phyloP scores from a whole-genome alignment of 1,140 invertebrate species.

The Drosophila ironensis region DNA sequence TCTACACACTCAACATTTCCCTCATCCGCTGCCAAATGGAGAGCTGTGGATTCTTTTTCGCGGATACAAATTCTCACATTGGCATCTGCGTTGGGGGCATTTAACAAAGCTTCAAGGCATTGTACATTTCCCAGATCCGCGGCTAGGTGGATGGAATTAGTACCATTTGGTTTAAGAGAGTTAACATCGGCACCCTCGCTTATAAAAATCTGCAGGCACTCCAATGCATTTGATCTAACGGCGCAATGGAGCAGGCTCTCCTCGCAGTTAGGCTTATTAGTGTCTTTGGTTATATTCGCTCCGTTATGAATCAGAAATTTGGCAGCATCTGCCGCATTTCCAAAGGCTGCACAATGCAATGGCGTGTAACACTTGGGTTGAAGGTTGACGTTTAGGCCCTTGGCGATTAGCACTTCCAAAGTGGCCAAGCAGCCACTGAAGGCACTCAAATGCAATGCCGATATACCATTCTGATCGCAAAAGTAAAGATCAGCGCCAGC shows the following conservation, averaged over 20 bases:
- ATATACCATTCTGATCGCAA: constrained; percentile 87
- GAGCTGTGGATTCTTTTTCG: constrained; percentile 87
- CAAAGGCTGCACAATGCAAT: constrained; percentile 91
- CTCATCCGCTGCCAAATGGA: constrained; percentile 91
- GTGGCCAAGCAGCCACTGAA: constrained; percentile 89
- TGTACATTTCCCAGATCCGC: constrained; percentile 88
- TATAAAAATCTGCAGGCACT: constrained; percentile 88
- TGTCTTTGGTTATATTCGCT: constrained; percentile 83
- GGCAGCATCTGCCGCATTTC: constrained; percentile 88
- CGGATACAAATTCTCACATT: constrained; percentile 85
- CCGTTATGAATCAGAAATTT: constrained; percentile 87
- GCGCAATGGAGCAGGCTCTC: constrained; percentile 91
- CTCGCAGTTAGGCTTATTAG: constrained; percentile 86
- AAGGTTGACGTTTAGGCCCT: constrained; percentile 87
- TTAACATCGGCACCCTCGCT: constrained; percentile 88
- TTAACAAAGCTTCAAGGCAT: constrained; percentile 87
- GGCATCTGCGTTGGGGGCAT: constrained; percentile 85
- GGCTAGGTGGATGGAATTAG: constrained; percentile 89
- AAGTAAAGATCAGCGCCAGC: constrained; percentile 87
- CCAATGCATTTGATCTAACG: constrained; percentile 88
- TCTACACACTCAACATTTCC: constrained; percentile 89
- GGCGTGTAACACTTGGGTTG: constrained; percentile 87
- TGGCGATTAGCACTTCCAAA: constrained; percentile 86
- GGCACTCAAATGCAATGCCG: constrained; percentile 88
- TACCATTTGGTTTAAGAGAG: constrained; percentile 86